Evolutionary conservation across 2,888 invertebrate genomes (phyloP), one percentile per base, ranked within the genome.

Genomic region (Notodonta dromedarius): DNA sequence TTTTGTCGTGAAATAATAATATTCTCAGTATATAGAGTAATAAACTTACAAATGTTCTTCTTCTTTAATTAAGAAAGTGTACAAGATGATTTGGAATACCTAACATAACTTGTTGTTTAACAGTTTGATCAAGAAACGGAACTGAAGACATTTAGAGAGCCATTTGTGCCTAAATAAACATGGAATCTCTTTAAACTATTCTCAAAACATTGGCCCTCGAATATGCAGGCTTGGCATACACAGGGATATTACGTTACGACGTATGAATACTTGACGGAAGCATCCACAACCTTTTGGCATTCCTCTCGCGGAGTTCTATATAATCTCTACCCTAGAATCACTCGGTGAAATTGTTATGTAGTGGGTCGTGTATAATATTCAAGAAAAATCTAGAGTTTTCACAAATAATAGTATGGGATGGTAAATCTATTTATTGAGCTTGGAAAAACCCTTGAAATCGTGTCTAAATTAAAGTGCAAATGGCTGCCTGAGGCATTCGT

Each of bases 251-350:
- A 56, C 58, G 63, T 74, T 57, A 56, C 58, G 63, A 66, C 60
- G 65, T 67, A 66, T 58, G 63, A 73, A 70, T 65, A 65, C 56
- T 65, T 66, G 51, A 62, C 66, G 66, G 72, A 67, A 66, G 60
- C 65, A 24, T 57, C 57, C 24, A 51, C 62, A 62, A 71, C 77
- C 71, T 74, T 24, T 67, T 63, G 56, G 50, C 71, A 77, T 78
- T 74, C 78, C 69, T 62, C 63, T 60, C 61, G 59, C 67, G 66
- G 67, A 67, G 64, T 62, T 61, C 62, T 57, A 62, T 58, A 70
- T 74, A 70, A 67, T 67, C 67, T 65, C 60, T 62, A 62, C 62
- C 56, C 57, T 54, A 60, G 59, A 60, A 71, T 59, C 65, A 73
- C 75, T 70, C 55, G 65, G 24, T 24, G 24, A 24, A 68, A 77